phyloP scores from a whole-genome alignment of 2,888 invertebrate genomes.

The Lasius platythorax region DNA sequence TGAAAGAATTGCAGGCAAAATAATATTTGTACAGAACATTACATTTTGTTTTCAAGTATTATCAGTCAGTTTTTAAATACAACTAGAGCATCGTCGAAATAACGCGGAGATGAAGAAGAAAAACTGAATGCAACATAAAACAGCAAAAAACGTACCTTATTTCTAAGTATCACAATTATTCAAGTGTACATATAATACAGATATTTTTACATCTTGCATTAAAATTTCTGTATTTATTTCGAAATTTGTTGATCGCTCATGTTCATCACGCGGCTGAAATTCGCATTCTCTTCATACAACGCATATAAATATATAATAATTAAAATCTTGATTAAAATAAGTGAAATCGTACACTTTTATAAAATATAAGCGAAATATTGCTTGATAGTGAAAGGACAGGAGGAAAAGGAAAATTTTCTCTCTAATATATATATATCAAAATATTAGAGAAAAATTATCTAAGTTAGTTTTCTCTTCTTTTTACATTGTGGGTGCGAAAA shows the following conservation, averaged over 20 bases:
- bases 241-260: constrained; percentile 4
- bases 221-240: constrained; percentile 2
- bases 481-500: neutral
- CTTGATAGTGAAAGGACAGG: neutral
- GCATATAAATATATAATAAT: constrained; percentile 14
- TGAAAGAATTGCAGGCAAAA: neutral
- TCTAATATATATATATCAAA: neutral
- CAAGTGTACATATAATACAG: constrained; percentile 59
- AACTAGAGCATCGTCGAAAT: neutral
- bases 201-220: constrained; percentile 32
- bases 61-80: neutral
- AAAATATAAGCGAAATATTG: neutral
- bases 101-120: constrained; percentile 20
- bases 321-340: neutral
- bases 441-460: neutral
- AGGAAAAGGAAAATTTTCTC: neutral
- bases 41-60: neutral
- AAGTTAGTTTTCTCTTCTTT: neutral
- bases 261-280: constrained; percentile 20
- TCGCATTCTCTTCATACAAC: constrained; percentile 12
- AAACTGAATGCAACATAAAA: constrained; percentile 52
- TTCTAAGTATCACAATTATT: constrained; percentile 78
- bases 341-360: neutral
- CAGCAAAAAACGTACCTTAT: constrained; percentile 70
- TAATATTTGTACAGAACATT: neutral